These are phyloP conservation scores for Ischnus inquisitorius DNA, from an alignment of 2,888 invertebrate species.

Conservation along the genomic window DNA sequence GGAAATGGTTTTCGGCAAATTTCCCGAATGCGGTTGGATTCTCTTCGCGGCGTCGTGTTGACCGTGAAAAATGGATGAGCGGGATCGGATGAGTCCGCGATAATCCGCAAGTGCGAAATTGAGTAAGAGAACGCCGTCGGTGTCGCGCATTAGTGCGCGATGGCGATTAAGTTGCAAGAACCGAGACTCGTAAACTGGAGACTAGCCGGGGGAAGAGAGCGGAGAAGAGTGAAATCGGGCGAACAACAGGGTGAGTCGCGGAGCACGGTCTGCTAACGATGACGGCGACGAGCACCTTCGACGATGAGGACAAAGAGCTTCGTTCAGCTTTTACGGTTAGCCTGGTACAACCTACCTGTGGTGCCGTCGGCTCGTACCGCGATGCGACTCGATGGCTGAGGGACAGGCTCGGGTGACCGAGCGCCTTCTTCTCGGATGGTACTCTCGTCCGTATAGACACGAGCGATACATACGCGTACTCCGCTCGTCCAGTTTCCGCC, in stretches of 20 bases:
- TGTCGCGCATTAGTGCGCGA: neutral
- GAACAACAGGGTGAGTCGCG: neutral
- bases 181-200: conserved; percentile 29
- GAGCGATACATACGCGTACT: neutral
- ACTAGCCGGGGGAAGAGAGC: neutral
- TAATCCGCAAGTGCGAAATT: neutral
- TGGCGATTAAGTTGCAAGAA: conserved; percentile 8
- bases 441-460: conserved; percentile 5
- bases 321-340: conserved; percentile 45
- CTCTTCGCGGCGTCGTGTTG: neutral
- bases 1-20: no score
- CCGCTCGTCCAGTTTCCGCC: neutral
- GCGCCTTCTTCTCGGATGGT: neutral
- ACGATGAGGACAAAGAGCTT: conserved; percentile 35
- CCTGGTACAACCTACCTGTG: conserved; percentile 10
- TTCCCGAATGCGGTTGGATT: neutral
- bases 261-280: conserved; percentile 21
- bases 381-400: conserved; percentile 45
- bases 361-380: conserved; percentile 4
- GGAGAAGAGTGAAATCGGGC: conserved; percentile 41
- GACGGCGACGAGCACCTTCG: conserved; percentile 2
- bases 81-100: neutral
- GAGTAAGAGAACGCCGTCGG: no score
- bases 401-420: conserved; percentile 19
- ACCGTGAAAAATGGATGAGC: neutral